Percentiles rank a stretch among this genome's conserved stretches.
Evolutionary conservation across 2,797 vertebrate species (phyloP).

Genomic region (Crenuchus spilurus): DNA sequence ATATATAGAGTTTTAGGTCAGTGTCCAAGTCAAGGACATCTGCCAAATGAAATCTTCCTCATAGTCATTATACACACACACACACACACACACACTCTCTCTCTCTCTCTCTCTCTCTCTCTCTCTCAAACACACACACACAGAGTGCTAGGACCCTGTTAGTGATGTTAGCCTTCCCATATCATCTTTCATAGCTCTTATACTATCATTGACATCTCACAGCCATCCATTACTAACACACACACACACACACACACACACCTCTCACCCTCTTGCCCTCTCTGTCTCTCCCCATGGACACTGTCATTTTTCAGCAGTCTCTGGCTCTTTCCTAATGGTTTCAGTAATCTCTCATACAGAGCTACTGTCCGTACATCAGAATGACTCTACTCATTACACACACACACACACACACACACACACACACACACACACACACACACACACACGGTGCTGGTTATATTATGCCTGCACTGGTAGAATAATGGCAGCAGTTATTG

Average conservation of each 20-base stretch:
- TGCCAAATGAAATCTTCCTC: slow-evolving; percentile 16
- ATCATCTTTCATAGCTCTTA: slow-evolving; percentile 36
- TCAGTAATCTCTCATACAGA: slow-evolving; percentile 42
- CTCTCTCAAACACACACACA: slow-evolving; percentile 22
- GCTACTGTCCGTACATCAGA: slow-evolving; percentile 28
- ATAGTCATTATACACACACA: slow-evolving; percentile 28
- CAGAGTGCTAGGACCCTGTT: not conserved
- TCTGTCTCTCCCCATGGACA: slow-evolving; percentile 21
- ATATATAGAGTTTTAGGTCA: slow-evolving; percentile 35
- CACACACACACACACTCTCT: slow-evolving; percentile 20
- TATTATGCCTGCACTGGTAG: slow-evolving; percentile 36
- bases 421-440: not conserved
- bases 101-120: no score
- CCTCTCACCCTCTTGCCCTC: not conserved
- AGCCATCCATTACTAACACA: slow-evolving; percentile 25
- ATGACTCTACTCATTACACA: slow-evolving; percentile 34
- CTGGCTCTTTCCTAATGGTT: slow-evolving; percentile 44
- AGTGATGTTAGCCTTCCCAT: slow-evolving; percentile 1
- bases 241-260: slow-evolving; percentile 15
- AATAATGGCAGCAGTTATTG: slow-evolving; percentile 58
- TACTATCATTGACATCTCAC: slow-evolving; percentile 28
- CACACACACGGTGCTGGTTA: slow-evolving; percentile 34
- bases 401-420: slow-evolving; percentile 15
- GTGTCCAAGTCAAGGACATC: slow-evolving; percentile 46
- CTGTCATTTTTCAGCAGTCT: slow-evolving; percentile 37